Evolutionary conservation across 2,888 invertebrate species (phyloP), one percentile per base, ranked within the genome.

Genomic region (Leuctra nigra): DNA sequence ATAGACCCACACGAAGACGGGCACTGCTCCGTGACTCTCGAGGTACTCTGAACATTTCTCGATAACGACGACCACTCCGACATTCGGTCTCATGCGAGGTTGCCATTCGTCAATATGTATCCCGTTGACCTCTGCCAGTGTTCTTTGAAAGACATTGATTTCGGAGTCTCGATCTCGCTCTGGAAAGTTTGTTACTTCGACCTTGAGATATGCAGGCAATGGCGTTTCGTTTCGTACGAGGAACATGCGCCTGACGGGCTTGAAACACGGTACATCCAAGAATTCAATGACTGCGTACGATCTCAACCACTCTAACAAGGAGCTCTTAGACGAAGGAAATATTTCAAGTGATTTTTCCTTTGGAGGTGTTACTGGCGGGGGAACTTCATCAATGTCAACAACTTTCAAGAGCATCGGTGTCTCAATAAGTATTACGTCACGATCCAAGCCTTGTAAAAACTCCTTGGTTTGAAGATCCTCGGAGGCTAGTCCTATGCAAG

Each of bases 1-100:
- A 39, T 70, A 74, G n/a, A 72, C 68, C 63, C 68, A 70, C 25
- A 75, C 61, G 48, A 70, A 67, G 14, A 74, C 61, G 14, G 65
- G 62, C 6, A 67, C 56, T 1, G 63, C 63, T 58, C 68, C 67
- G 44, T 64, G 63, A 1, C 64, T 60, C 4, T 61, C 61, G 4
- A 75, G 50, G 7, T 59, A 35, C 2, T 68, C 66, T 11, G 57
- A 60, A n/a, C 59, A 56, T 0, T 65, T 65, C 29, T 68, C 66
- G 1, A 68, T 60, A 33, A 67, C 66, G 13, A 75, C 63, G 7
- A 68, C 60, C n/a, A 75, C 66, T 9, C 73, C 74, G 25, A 65
- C 2, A 61, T 2, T 68, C 61, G 16, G 66, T 62, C 39, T 67
- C 61, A 29, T 68, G 65, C 68, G 69, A 55, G 25, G 25, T 36